These are phyloP conservation scores for Gasterosteus aculeatus DNA, from an alignment of 2,113 vertebrate species.

Conservation along the genomic window DNA sequence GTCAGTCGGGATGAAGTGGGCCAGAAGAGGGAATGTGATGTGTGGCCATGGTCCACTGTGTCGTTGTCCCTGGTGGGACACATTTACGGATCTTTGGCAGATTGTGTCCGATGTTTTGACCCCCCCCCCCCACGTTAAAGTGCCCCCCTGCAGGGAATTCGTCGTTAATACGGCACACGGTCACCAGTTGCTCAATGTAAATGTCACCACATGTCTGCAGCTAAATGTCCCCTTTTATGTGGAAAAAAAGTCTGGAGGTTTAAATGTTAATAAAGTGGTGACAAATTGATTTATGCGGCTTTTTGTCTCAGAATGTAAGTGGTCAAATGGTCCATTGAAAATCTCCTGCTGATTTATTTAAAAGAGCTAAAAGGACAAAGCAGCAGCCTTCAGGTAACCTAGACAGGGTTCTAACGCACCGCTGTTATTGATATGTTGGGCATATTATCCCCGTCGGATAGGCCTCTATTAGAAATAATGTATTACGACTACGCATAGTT, in stretches of 20 bases:
- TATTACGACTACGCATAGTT: not conserved
- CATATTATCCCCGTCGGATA: not conserved
- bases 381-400: not conserved
- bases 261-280: conserved; percentile 23
- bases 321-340: conserved; percentile 16
- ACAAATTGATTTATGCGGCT: conserved; percentile 13
- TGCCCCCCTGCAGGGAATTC: not conserved
- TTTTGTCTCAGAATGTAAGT: not conserved
- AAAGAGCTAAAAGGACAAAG: conserved; percentile 14
- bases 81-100: not conserved
- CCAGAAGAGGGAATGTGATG: too few species aligned
- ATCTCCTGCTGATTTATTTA: conserved; percentile 7
- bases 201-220: conserved; percentile 36
- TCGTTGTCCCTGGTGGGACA: not conserved
- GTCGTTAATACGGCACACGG: conserved; percentile 17
- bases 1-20: too few species aligned
- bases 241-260: conserved; percentile 12
- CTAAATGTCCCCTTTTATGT: conserved; percentile 27
- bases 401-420: not conserved
- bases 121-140: not conserved
- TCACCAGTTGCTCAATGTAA: conserved; percentile 33
- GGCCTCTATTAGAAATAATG: not conserved
- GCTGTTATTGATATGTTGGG: not conserved
- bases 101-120: not conserved
- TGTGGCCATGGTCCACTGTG: not conserved